Evolutionary conservation across 2,888 invertebrate species (phyloP).

Genomic region (Elegia similella): DNA sequence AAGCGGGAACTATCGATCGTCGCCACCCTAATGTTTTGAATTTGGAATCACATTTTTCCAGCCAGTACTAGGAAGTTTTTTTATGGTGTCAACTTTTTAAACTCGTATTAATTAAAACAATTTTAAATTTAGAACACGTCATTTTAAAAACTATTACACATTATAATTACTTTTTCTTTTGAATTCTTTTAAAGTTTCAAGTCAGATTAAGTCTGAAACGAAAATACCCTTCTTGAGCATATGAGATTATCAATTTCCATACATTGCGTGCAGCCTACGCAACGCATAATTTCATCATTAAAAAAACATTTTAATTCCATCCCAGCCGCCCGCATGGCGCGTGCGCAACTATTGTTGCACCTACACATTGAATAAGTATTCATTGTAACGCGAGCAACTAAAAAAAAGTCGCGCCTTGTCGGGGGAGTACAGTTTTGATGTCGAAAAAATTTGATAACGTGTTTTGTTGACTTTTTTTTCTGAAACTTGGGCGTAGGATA

Average conservation of each 20-base stretch:
- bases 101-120: no score
- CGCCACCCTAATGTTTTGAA: constrained; percentile 4
- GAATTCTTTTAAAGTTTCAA: no score
- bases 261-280: not conserved
- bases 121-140: no score
- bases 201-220: no score
- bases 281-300: not conserved
- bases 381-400: constrained; percentile 17
- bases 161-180: no score
- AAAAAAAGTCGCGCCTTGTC: not conserved
- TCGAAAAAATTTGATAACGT: constrained; percentile 4
- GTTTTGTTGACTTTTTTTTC: not conserved
- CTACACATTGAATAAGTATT: constrained; percentile 3
- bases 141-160: no score
- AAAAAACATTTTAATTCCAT: not conserved
- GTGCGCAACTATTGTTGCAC: constrained; percentile 5
- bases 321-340: not conserved
- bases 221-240: not conserved
- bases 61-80: not conserved
- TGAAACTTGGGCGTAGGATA: not conserved
- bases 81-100: not conserved
- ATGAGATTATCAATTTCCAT: constrained; percentile 1
- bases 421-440: not conserved
- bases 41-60: not conserved
- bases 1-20: constrained; percentile 12